Base-by-base conservation (phyloP, 2,113 vertebrate species). In the Syngnathus floridae region DNA sequence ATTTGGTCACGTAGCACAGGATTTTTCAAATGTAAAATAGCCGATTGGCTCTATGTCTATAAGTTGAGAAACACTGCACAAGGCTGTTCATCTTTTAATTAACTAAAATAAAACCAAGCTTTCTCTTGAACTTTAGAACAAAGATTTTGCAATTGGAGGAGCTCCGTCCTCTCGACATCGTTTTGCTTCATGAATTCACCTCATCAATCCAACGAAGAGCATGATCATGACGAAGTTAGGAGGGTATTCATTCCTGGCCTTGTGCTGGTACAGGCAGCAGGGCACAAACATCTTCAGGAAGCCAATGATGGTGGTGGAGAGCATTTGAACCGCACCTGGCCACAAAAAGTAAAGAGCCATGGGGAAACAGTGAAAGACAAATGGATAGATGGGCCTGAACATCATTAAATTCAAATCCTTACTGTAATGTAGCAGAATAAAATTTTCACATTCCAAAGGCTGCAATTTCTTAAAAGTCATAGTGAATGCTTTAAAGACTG, bases 171-270 rank as follows among this genome's bases (percentile, higher is more conserved):
- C n/a, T n/a, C 41, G 2, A 22, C 61, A 35, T 48, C 3, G 14
- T 14, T 2, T 11, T 22, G 7, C 4, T 35, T 31, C 2, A 2
- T 7, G 21, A 19, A 63, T 10, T 11, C 52, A 97, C 97, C 97
- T 94, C 92, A 99, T 97, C 14, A 98, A 83, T 9, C 97, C 97
- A 22, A 99, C 95, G 22, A 98, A 96, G 4, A 98, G 81, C 97
- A 99, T 98, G 65, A 94, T 96, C 93, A 95, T 93, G 88, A 97
- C 67, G 88, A 98, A 98, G 52, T 96, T 97, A 58, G 95, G 86
- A 0, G 97, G 97, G 4, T 93, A 98, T 11, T 95, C 93, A 0
- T 86, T 71, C 57, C 96, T 90, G 7, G 92, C 51, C 77, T 98
- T 98, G 90, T 98, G 95, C 62, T 94, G 91, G 76, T 98, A 92